Conservation (phyloP, 2,888 invertebrate species). For the Shargacucullia verbasci region DNA sequence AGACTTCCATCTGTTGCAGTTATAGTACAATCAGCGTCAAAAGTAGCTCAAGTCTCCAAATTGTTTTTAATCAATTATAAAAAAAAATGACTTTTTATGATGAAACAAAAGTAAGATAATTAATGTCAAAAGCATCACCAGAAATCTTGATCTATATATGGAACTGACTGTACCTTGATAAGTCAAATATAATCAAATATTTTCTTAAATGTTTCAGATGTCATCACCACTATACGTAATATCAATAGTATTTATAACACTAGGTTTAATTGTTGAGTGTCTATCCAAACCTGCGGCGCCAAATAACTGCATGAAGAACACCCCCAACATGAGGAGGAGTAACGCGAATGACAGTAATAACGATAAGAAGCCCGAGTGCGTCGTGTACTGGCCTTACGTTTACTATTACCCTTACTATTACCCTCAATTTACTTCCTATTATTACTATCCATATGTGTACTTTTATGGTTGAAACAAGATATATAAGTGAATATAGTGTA, state of each 20-base stretch:
- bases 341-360: neutral
- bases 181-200: no score
- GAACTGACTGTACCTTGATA: no score
- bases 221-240: neutral
- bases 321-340: neutral
- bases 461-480: constrained; percentile 21
- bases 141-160: no score
- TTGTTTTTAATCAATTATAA: no score
- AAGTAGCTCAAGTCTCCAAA: no score
- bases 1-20: no score
- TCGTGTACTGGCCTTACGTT: constrained; percentile 40
- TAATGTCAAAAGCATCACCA: no score
- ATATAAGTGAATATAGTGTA: no score
- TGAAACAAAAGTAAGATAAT: no score
- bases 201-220: constrained; percentile 19
- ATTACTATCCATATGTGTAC: constrained; percentile 39
- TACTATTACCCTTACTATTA: constrained; percentile 55
- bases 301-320: constrained; percentile 8
- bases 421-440: constrained; percentile 43
- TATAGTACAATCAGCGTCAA: no score
- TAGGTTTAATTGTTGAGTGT: constrained; percentile 17
- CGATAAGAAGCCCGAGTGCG: neutral
- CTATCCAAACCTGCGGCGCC: neutral
- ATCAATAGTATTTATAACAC: constrained; percentile 12
- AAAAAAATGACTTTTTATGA: no score